Evolutionary conservation across 1,140 invertebrate genomes (phyloP).

Genomic region (Pogonus chalceus): DNA sequence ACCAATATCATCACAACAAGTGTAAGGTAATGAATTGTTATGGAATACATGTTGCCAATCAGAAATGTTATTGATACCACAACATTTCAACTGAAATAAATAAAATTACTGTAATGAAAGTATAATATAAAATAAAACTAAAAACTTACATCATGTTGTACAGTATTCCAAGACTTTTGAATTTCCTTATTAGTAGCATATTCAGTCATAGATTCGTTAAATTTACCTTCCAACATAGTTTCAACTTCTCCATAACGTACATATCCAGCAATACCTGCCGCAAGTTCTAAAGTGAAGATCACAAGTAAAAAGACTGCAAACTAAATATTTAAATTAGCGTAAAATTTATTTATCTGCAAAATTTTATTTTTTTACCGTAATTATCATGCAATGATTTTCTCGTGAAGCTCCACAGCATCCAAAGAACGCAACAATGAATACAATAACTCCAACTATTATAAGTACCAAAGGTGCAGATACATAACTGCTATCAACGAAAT

Average conservation of each 20-base stretch:
- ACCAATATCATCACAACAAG: slow-evolving; percentile 53
- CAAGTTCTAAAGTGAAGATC: slow-evolving; percentile 77
- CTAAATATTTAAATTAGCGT: slow-evolving; percentile 34
- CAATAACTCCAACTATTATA: slow-evolving; percentile 72
- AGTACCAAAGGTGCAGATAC: slow-evolving; percentile 65
- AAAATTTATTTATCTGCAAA: slow-evolving; percentile 21
- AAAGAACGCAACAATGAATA: slow-evolving; percentile 77
- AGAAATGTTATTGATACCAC: slow-evolving; percentile 54
- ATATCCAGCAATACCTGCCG: slow-evolving; percentile 76
- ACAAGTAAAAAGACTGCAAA: slow-evolving; percentile 72
- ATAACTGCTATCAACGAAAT: slow-evolving; percentile 56
- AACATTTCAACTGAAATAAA: slow-evolving; percentile 59
- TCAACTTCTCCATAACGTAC: slow-evolving; percentile 61
- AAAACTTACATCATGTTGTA: slow-evolving; percentile 65
- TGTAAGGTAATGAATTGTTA: slow-evolving; percentile 48
- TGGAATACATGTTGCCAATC: slow-evolving; percentile 55
- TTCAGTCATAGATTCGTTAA: slow-evolving; percentile 56
- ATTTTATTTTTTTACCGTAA: no score
- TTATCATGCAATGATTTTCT: slow-evolving; percentile 80
- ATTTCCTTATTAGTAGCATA: slow-evolving; percentile 51
- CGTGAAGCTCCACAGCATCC: slow-evolving; percentile 81
- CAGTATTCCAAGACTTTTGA: slow-evolving; percentile 59
- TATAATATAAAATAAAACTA: neutral
- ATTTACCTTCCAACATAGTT: slow-evolving; percentile 49
- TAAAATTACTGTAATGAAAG: slow-evolving; percentile 11